These are phyloP conservation scores for Bradypus variegatus DNA, from an alignment of 2,797 vertebrate genomes.

Conservation along the genomic window DNA sequence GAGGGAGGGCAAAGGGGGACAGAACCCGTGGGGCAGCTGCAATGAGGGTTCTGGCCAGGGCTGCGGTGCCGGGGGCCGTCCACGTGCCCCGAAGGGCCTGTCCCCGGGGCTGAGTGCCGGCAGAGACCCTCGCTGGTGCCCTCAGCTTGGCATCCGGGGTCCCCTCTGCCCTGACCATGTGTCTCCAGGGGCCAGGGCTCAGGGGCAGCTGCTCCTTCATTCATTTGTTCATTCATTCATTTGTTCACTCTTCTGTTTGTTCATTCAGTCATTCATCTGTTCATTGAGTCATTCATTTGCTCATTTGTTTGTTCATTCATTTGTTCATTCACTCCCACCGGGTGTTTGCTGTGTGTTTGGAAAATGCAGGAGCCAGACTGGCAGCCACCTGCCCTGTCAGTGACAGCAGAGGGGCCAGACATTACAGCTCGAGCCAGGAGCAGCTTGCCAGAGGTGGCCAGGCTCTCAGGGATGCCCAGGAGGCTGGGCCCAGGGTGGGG, in stretches of 20 bases:
- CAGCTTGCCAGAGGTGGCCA: too few relatives aligned
- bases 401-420: too few relatives aligned
- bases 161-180: not conserved
- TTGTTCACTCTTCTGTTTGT: too few relatives aligned
- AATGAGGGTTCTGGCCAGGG: too few relatives aligned
- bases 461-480: too few relatives aligned
- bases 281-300: not conserved
- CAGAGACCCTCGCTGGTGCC: rapidly evolving
- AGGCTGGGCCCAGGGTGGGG: too few relatives aligned
- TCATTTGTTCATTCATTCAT: not conserved
- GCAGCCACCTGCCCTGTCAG: too few relatives aligned
- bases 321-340: not conserved
- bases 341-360: too few relatives aligned
- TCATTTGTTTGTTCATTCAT: not conserved
- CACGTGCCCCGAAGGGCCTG: too few relatives aligned
- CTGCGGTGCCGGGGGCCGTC: not conserved
- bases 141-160: not conserved
- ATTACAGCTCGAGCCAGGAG: too few relatives aligned
- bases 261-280: not conserved
- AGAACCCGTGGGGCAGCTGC: too few relatives aligned
- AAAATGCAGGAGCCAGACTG: too few relatives aligned
- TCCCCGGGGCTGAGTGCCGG: not conserved
- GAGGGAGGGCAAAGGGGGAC: not conserved
- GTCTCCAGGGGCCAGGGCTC: not conserved
- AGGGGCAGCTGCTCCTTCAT: not conserved